Conservation (phyloP, 2,888 invertebrate genomes). For the Agrochola litura region DNA sequence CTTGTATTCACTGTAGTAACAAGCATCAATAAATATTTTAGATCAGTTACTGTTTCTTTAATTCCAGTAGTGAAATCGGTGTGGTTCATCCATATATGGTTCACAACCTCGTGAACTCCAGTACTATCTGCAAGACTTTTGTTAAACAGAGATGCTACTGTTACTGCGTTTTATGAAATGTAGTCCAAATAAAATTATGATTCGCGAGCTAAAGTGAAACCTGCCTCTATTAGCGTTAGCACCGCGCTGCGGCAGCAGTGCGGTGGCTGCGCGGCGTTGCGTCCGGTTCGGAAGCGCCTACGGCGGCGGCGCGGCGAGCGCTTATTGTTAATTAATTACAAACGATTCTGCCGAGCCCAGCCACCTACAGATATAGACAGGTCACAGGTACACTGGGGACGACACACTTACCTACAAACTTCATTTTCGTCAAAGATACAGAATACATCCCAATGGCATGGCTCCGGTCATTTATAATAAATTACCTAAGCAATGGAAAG, state of each 20-base stretch:
- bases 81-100: background rate
- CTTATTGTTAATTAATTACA: slow-evolving; percentile 85
- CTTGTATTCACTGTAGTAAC: background rate
- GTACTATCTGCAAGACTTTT: background rate
- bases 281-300: slow-evolving; percentile 70
- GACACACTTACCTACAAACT: slow-evolving; percentile 7
- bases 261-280: slow-evolving; percentile 18
- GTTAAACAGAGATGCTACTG: too few relatives aligned
- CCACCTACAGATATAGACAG: slow-evolving; percentile 25
- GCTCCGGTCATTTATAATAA: too few relatives aligned
- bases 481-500: too few relatives aligned
- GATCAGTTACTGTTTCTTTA: background rate
- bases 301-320: slow-evolving; percentile 63
- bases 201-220: background rate
- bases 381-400: slow-evolving; percentile 47
- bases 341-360: slow-evolving; percentile 60
- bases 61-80: background rate
- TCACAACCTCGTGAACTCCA: background rate
- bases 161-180: background rate
- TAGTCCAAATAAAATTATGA: slow-evolving; percentile 15
- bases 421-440: background rate
- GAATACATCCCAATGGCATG: background rate
- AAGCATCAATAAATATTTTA: background rate
- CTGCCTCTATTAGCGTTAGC: slow-evolving; percentile 29
- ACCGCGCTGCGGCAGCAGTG: background rate